Percentiles rank a stretch among this genome's conserved stretches.
Conservation (phyloP, 2,113 vertebrate genomes). For the Herpetotheres cachinnans region DNA sequence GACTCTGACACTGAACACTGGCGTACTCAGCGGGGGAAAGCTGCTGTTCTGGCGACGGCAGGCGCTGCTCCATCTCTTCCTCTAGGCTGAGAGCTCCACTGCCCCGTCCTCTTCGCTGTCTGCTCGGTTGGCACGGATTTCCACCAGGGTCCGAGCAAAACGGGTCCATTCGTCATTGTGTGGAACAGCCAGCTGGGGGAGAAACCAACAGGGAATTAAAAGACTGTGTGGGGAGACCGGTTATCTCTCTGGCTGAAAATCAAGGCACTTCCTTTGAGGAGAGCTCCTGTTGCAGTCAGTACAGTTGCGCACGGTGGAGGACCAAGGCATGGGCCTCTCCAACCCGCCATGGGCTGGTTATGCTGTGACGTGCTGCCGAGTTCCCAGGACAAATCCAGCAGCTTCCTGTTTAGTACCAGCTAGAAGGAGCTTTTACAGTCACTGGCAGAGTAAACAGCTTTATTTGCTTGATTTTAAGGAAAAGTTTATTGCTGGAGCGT, state of each 20-base stretch:
- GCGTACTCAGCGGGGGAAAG: background rate
- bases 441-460: background rate
- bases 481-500: background rate
- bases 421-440: background rate
- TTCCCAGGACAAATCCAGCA: background rate
- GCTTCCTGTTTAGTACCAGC: background rate
- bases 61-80: background rate
- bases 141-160: constrained; percentile 91
- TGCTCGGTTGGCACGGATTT: constrained; percentile 92
- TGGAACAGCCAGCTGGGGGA: constrained; percentile 84
- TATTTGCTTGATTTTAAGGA: background rate
- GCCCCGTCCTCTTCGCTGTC: constrained; percentile 91
- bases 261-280: background rate
- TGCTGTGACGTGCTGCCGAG: fast-evolving
- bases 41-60: background rate
- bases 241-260: background rate
- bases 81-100: constrained; percentile 84
- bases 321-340: background rate
- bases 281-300: fast-evolving
- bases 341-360: fast-evolving
- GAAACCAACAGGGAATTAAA: background rate
- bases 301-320: fast-evolving
- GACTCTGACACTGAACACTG: constrained; percentile 7
- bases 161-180: constrained; percentile 92
- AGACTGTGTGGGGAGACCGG: fast-evolving